Evolutionary conservation across 2,113 vertebrate genomes (phyloP).

Genomic region (Mesembrinibis cayennensis): DNA sequence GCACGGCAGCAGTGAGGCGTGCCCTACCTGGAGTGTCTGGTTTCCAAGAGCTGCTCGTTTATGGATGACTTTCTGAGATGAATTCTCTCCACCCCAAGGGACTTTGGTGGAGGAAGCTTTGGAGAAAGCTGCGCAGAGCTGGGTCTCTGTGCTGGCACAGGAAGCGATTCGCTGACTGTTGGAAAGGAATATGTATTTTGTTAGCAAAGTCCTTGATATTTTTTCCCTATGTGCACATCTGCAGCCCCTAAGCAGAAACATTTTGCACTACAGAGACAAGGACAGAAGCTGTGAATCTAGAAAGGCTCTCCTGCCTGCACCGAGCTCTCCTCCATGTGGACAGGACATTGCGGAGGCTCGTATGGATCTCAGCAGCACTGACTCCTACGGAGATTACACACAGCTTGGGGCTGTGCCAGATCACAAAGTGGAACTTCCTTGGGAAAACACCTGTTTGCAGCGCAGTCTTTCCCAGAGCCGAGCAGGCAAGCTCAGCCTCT

Average conservation of each 20-base stretch:
- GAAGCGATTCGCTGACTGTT: conserved; percentile 75
- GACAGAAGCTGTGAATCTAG: background rate
- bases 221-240: background rate
- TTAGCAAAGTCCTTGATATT: background rate
- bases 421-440: background rate
- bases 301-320: background rate
- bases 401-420: background rate
- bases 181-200: background rate
- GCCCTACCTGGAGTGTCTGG: conserved; percentile 73
- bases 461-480: background rate
- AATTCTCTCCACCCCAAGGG: conserved; percentile 76
- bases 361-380: background rate
- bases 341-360: accelerated
- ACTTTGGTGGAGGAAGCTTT: conserved; percentile 83
- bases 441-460: conserved; percentile 2
- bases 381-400: background rate
- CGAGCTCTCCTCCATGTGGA: accelerated
- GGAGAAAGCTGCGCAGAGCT: conserved; percentile 88
- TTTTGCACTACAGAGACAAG: background rate
- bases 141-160: conserved; percentile 75
- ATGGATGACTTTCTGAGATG: conserved; percentile 79
- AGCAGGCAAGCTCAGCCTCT: background rate
- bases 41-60: conserved; percentile 73
- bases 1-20: accelerated
- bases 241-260: background rate